A percentile compares a stretch with the other conserved stretches of the same genome.
These are phyloP conservation scores for Parazoanthus darwini DNA, from an alignment of 92 coral and sea anemone genomes.

Conservation along the genomic window DNA sequence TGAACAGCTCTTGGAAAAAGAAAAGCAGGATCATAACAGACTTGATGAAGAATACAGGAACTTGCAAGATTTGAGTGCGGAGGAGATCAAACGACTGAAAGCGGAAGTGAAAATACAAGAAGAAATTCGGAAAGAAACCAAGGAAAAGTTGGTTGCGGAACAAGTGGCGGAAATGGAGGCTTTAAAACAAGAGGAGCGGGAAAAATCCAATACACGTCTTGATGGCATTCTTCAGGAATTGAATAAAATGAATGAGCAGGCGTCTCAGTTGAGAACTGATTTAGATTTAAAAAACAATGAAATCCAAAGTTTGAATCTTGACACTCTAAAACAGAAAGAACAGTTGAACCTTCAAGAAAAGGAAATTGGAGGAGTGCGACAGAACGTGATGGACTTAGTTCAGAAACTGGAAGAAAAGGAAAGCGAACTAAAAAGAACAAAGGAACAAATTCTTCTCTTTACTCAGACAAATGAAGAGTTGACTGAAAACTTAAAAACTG, in stretches of 20 bases:
- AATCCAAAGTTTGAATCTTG: slow-evolving; percentile 52
- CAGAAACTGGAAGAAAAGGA: slow-evolving; percentile 57
- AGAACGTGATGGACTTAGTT: slow-evolving; percentile 66
- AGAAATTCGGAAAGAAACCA: slow-evolving; percentile 53
- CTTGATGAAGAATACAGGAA: slow-evolving; percentile 50
- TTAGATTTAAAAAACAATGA: slow-evolving; percentile 61
- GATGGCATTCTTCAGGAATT: slow-evolving; percentile 72
- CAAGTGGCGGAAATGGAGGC: slow-evolving; percentile 56
- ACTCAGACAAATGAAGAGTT: slow-evolving; percentile 52
- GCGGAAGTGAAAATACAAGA: slow-evolving; percentile 54
- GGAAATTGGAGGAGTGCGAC: slow-evolving; percentile 57
- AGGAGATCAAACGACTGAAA: slow-evolving; percentile 57
- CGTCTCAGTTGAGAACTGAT: slow-evolving; percentile 54
- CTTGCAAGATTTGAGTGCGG: slow-evolving; percentile 34
- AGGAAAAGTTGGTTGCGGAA: slow-evolving; percentile 53
- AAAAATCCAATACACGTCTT: slow-evolving; percentile 62
- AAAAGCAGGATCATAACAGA: slow-evolving; percentile 33
- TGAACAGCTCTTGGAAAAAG: slow-evolving; percentile 46
- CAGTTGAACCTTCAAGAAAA: slow-evolving; percentile 59
- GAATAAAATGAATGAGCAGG: slow-evolving; percentile 58
- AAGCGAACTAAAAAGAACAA: slow-evolving; percentile 46
- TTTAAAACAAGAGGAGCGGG: slow-evolving; percentile 66
- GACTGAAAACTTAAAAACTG: slow-evolving; percentile 53
- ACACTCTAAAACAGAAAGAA: slow-evolving; percentile 53
- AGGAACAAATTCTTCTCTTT: slow-evolving; percentile 53